Base-by-base conservation (phyloP, 2,797 vertebrate genomes). In the Melanogrammus aeglefinus region DNA sequence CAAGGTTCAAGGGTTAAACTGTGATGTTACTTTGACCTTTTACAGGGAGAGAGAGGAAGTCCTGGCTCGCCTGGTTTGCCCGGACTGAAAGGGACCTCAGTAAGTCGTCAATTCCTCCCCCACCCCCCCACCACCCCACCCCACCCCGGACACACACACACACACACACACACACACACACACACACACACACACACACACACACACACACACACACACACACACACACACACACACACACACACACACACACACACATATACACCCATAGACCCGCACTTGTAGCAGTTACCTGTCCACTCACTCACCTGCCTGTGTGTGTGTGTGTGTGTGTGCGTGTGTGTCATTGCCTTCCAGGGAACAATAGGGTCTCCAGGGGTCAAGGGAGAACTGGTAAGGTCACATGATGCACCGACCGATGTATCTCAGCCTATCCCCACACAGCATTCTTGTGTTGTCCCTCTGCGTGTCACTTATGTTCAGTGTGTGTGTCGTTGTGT, bases 31-130 rank as follows among this genome's bases (percentile, higher is more conserved):
- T 41, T 85, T 79, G 79, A 69, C 82, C 77, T 41, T 85, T 79
- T 80, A 69, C 82, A 95, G 95, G 94, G 93, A 79, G 94, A 95
- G 69, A 81, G 44, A 74, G 97, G 97, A 90, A 95, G 94, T 90
- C 3, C 93, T 36, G 97, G 97, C 86, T 85, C 94, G 80, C 96
- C 96, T 21, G 97, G 97, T 3, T 0, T 78, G 38, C 92, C 95
- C 16, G 97, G 97, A 44, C 27, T 0, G 36, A 98, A 97, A 91
- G 97, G 97, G 86, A 77, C 9, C 24, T 0, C 47, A 35, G 95
- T 95, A 87, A 91, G 93, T 79, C 72, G 33, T 39, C 38, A 39
- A 33, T 33, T 33, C 31, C 2, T 4, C 31, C 31, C 31, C 31
- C 31, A 76, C 51, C n/a, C n/a, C n/a, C n/a, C n/a, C n/a, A n/a